Base-by-base conservation (phyloP, 2,113 vertebrate species). In the Sturnus vulgaris region DNA sequence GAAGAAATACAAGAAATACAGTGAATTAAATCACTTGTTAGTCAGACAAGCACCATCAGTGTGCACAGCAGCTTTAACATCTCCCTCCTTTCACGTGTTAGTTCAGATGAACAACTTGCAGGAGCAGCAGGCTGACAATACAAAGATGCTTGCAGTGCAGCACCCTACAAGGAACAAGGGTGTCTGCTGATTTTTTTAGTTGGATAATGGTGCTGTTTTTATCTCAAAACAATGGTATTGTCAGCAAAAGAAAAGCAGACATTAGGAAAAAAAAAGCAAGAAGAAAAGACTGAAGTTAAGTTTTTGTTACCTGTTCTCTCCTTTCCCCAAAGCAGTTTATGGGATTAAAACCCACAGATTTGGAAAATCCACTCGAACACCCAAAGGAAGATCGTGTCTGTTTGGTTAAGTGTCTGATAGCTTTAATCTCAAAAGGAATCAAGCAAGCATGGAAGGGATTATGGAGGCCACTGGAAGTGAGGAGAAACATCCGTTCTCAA, bases 401-500 rank as follows among this genome's bases (percentile, higher is more conserved):
- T 75, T 93, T 91, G 55, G 10, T 80, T 73, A 95, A 90, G 40
- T 76, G 46, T 86, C 37, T 55, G 50, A 28, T 39, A 65, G 46
- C 56, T 86, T 64, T 60, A 60, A 44, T 72, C 66, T 90, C 61
- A 64, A 47, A 44, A 93, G 44, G 79, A 82, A 10, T 46, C 71
- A 78, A 69, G 50, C 28, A 90, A 55, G 39, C 0, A 0, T 68
- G 47, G 47, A 92, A 59, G 44, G n/a, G 25, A 37, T 72, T 68
- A 19, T 21, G 27, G 61, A 82, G 16, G 40, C 31, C 56, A 4
- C 40, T 22, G 42, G 30, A 82, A 68, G 14, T 5, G 4, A 24
- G 44, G 30, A 46, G 60, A 71, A 84, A 55, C 0, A 1, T 44
- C 10, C 1, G 0, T 85, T 90, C 49, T 79, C 53, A 20, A 2